Evolutionary conservation across 2,113 vertebrate species (phyloP).

Genomic region (Lates calcarifer): DNA sequence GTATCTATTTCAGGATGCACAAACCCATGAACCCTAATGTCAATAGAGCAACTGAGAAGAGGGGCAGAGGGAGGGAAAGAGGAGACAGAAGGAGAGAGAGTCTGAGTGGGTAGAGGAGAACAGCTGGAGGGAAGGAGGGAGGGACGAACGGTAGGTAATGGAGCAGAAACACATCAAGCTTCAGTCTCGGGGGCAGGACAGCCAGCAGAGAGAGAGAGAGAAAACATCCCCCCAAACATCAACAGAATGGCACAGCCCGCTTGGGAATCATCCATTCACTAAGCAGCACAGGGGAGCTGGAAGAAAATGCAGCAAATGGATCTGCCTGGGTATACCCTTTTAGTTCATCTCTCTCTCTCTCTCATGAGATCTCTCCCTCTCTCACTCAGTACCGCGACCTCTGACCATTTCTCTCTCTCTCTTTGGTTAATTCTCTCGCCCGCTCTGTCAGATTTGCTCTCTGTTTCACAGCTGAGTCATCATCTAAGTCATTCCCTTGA

Average conservation of each 20-base stretch:
- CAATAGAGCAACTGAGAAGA: constrained; percentile 6
- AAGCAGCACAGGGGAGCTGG: constrained; percentile 16
- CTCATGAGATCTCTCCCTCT: background rate
- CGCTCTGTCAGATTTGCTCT: constrained; percentile 43
- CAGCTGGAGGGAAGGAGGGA: constrained; percentile 52
- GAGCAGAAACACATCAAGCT: constrained; percentile 66
- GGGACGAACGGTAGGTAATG: constrained; percentile 62
- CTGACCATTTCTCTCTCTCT: constrained; percentile 33
- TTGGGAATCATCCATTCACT: constrained; percentile 53
- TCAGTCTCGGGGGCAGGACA: constrained; percentile 39
- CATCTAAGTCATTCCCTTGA: constrained; percentile 49
- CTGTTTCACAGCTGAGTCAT: constrained; percentile 51
- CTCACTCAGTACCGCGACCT: constrained; percentile 3
- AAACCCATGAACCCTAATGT: constrained; percentile 22
- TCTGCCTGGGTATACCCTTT: constrained; percentile 34
- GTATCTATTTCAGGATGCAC: constrained; percentile 11
- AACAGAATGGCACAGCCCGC: constrained; percentile 41
- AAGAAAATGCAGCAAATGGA: constrained; percentile 20
- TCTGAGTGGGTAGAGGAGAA: constrained; percentile 53
- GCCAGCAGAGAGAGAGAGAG: constrained; percentile 5
- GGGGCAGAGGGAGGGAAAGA: background rate
- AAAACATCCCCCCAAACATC: constrained; percentile 43
- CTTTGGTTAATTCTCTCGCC: constrained; percentile 30
- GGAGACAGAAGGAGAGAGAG: constrained; percentile 4
- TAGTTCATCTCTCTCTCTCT: constrained; percentile 6